Base-by-base conservation (phyloP, 2,113 vertebrate genomes). In the Antechinus stuartii region DNA sequence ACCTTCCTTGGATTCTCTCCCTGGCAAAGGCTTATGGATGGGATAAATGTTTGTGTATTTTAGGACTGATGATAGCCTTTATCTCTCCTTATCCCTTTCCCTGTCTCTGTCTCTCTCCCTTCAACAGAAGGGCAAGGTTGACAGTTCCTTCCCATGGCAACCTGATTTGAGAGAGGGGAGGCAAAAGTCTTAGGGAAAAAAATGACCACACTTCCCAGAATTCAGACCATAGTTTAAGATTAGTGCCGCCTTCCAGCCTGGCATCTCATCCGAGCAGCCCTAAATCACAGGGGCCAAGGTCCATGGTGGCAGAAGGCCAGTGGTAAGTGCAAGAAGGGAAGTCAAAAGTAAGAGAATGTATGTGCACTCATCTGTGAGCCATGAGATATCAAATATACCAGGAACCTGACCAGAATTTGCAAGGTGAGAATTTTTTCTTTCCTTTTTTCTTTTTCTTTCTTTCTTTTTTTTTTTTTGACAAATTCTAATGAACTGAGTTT, bases 181-280 rank as follows among this genome's bases (percentile, higher is more conserved):
- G 95, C 91, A 89, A 94, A 95, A 30, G 53, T 91, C 68, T 95
- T 95, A 96, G 95, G 92, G 97, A 96, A 92, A 95, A 96, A 96
- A 95, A 93, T 0, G 46, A 91, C 91, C 57, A 46, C 26, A 90
- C 89, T 97, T 97, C 96, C 96, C 97, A 95, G 96, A 95, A 97
- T 95, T 97, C 95, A 96, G 89, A 61, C 90, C 57, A 54, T 92
- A 95, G 94, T 89, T 92, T 95, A 96, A 96, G 94, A 96, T 68
- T 92, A 94, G 94, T 93, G 96, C 95, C 53, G 9, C 92, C 57
- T 26, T 47, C 92, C 89, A 57, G 90, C 49, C 93, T 93, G 90
- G 68, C 56, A 53, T 95, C 91, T 96, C 90, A 24, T 47, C 50
- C 3, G 0, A 10, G 91, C 94, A 92, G 61, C 22, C 0, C 47